Evolutionary conservation across 2,797 vertebrate species (phyloP).

Genomic region (Peromyscus eremicus): DNA sequence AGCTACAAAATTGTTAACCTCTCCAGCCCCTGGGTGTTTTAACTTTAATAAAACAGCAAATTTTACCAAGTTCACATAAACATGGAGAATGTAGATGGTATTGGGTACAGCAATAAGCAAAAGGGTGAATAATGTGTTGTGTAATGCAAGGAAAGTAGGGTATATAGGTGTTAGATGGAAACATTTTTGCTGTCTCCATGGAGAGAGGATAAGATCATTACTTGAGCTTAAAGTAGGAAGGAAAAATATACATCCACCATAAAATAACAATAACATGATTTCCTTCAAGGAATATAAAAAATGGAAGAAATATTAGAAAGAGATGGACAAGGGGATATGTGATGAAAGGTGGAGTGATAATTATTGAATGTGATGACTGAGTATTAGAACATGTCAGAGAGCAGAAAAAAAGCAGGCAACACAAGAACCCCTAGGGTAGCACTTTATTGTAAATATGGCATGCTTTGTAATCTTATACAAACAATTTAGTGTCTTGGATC

Average conservation of each 20-base stretch:
- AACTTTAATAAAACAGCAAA: background rate
- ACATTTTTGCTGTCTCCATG: background rate
- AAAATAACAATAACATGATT: background rate
- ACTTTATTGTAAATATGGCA: slow-evolving; percentile 9
- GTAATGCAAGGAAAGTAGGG: background rate
- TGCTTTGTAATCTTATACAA: background rate
- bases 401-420: background rate
- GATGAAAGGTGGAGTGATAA: background rate
- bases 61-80: too few species aligned
- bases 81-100: accelerated
- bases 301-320: background rate
- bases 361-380: background rate
- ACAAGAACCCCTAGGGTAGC: background rate
- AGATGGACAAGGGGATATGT: background rate
- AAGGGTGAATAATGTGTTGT: background rate
- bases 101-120: background rate
- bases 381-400: background rate
- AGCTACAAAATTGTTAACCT: background rate
- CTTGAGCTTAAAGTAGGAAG: background rate
- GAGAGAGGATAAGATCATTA: background rate
- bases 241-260: background rate
- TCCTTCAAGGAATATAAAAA: background rate
- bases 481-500: background rate
- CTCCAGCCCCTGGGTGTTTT: background rate
- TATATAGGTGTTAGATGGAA: accelerated